Evolutionary conservation across 2,888 invertebrate species (phyloP).

Genomic region (Limnephilus marmoratus): DNA sequence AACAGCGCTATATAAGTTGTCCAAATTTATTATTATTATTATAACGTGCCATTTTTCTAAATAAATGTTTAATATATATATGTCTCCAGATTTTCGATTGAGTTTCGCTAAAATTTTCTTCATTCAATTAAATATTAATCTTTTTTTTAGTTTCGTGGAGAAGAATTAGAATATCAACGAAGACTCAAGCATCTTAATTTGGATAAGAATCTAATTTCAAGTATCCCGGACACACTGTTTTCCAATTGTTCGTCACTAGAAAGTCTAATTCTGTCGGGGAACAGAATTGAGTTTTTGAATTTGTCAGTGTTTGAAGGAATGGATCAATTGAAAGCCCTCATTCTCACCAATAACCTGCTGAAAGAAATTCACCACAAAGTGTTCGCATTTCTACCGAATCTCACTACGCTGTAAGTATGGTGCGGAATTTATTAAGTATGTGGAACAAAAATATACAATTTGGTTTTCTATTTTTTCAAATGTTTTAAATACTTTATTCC

Average conservation of each 20-base stretch:
- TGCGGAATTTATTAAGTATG: neutral
- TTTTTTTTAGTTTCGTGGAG: constrained; percentile 75
- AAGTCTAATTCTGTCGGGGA: constrained; percentile 83
- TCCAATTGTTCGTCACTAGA: constrained; percentile 78
- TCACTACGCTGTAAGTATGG: constrained; percentile 82
- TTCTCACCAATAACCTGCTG: constrained; percentile 85
- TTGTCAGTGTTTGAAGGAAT: constrained; percentile 80
- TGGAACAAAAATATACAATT: neutral
- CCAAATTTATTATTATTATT: too few relatives aligned
- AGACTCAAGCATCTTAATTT: constrained; percentile 82
- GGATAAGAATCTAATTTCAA: constrained; percentile 81
- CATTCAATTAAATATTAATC: neutral
- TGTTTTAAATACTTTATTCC: too few relatives aligned
- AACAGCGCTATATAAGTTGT: too few relatives aligned
- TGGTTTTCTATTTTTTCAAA: neutral
- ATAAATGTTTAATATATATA: too few relatives aligned
- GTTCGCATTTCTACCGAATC: constrained; percentile 80
- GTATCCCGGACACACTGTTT: constrained; percentile 79
- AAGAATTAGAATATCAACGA: constrained; percentile 77
- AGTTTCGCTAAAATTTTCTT: too few relatives aligned
- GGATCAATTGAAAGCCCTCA: constrained; percentile 80
- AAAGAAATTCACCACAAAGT: constrained; percentile 80
- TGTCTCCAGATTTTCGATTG: too few relatives aligned
- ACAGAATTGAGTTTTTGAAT: constrained; percentile 81
- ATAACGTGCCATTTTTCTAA: too few relatives aligned